phyloP scores from a whole-genome alignment of 2,888 invertebrate genomes.

The Electrophaes corylata region DNA sequence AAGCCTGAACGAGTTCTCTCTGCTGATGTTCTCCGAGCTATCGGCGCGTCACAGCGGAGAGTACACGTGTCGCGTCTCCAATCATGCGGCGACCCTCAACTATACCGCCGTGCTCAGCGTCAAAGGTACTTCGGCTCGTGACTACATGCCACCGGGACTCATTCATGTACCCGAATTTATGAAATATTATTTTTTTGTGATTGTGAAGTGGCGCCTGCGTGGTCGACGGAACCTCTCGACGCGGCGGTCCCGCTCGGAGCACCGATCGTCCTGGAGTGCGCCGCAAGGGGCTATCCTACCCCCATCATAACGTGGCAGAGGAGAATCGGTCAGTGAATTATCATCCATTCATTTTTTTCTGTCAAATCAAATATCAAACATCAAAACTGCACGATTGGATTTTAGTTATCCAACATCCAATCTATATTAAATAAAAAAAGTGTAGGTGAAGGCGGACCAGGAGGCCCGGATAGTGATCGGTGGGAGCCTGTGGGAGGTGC shows the following conservation, averaged over 20 bases:
- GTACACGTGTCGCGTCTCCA: conserved; percentile 89
- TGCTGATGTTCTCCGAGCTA: conserved; percentile 88
- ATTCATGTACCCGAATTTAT: background rate
- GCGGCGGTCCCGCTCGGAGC: conserved; percentile 88
- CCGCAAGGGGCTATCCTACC: conserved; percentile 89
- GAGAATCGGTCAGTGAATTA: conserved; percentile 63
- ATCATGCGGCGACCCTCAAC: conserved; percentile 87
- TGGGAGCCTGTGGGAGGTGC: no score
- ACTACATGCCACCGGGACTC: background rate
- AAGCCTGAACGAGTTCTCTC: conserved; percentile 87
- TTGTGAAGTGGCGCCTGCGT: conserved; percentile 87
- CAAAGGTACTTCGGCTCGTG: conserved; percentile 76
- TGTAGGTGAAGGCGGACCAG: conserved; percentile 43
- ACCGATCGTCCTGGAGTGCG: conserved; percentile 87
- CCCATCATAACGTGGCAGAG: conserved; percentile 87
- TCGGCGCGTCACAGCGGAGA: conserved; percentile 87
- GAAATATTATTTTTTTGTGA: background rate
- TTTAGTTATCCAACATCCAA: no score
- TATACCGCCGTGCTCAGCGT: conserved; percentile 87
- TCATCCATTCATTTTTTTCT: no score
- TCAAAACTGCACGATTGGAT: no score
- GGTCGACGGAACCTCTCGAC: conserved; percentile 88
- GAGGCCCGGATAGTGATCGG: no score
- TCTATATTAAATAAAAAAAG: no score
- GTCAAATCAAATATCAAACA: no score